Conservation (phyloP, 2,797 vertebrate species). For the Enteromius radiatus region DNA sequence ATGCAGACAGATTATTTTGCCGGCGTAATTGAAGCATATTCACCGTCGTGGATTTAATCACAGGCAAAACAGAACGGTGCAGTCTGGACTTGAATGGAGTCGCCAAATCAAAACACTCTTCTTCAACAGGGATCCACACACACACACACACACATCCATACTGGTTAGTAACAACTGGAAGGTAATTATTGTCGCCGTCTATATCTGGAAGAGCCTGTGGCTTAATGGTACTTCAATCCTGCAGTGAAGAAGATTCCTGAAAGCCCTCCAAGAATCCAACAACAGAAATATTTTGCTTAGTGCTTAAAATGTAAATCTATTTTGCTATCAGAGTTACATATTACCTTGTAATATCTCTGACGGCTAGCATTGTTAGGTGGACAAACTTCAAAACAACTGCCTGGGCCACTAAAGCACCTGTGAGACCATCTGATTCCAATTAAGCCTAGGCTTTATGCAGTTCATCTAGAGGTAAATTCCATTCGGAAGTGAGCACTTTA, state of each 20-base stretch:
- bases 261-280: conserved; percentile 21
- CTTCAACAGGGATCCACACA: conserved; percentile 39
- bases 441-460: conserved; percentile 36
- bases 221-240: conserved; percentile 41
- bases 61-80: conserved; percentile 55
- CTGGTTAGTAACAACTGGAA: conserved; percentile 32
- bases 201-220: conserved; percentile 29
- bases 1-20: conserved; percentile 51
- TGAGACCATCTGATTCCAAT: conserved; percentile 57
- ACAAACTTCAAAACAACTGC: conserved; percentile 45
- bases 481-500: not conserved
- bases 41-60: conserved; percentile 59
- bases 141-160: conserved; percentile 19
- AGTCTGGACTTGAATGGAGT: conserved; percentile 53
- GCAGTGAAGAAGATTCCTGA: conserved; percentile 27
- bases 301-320: conserved; percentile 27
- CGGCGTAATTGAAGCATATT: conserved; percentile 57
- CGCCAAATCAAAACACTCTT: conserved; percentile 48
- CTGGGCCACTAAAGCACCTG: conserved; percentile 47
- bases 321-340: conserved; percentile 26
- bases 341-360: conserved; percentile 39
- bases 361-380: conserved; percentile 36
- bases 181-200: conserved; percentile 40
- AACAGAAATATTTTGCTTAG: conserved; percentile 40
- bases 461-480: not conserved